Base-by-base conservation (phyloP, 2,888 invertebrate species). In the Agrypnus murinus region DNA sequence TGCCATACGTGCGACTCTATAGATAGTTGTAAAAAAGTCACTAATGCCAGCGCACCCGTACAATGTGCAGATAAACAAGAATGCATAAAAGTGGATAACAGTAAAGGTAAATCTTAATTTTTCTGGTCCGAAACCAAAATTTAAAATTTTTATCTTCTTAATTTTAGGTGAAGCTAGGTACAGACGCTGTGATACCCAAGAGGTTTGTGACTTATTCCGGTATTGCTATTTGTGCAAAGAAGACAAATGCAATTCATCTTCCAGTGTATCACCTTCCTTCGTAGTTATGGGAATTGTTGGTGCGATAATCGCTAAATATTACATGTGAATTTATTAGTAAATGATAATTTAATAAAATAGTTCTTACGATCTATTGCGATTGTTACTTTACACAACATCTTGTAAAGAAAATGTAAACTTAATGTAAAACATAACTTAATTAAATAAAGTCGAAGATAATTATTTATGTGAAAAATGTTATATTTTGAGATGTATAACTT, bases 201-300 rank as follows among this genome's bases (percentile, higher is more conserved):
- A 46, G 1, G 7, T 19, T 10, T 46, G 46, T 19, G 9, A 46
- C 10, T 10, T 15, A 3, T 46, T 10, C 10, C 8, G 3, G 9
- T 4, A 46, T 2, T 46, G 46, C n/a, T 19, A 19, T 8, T 2
- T 2, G 15, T 46, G 46, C 10, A 9, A 45, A 15, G 17, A 9
- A 7, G 46, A 46, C 3, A 19, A 46, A 8, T 46, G 46, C 9
- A 46, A 46, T 46, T 46, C 46, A 19, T 46, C 46, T 10, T 19
- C 46, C 1, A 19, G 5, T 9, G 2, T 46, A 17, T 15, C 8
- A 2, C 46, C 46, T 8, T 19, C 17, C 19, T 46, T 46, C 17
- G 3, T 46, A 7, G 9, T 46, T 19, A 10, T 46, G 9, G 46
- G 46, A 19, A 19, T 46, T 19, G 46, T 15, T 4, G 9, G 46